These are phyloP conservation scores for Diplodus puntazzo DNA, from an alignment of 2,797 vertebrate genomes.

Conservation along the genomic window DNA sequence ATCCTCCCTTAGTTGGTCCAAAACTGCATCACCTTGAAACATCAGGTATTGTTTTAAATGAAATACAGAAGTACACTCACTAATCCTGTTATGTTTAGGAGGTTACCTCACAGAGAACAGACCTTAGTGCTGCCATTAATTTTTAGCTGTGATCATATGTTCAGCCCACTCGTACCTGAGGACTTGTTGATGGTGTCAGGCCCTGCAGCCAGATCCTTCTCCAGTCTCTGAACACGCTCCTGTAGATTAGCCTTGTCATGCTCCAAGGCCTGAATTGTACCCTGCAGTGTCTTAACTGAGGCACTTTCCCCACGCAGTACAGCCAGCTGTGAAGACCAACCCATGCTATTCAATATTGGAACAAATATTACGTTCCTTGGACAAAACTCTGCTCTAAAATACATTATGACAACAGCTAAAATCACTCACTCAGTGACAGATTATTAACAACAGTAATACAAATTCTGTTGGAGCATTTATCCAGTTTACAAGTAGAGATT, in stretches of 20 bases:
- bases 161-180: conserved; percentile 82
- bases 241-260: conserved; percentile 91
- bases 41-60: background rate
- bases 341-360: background rate
- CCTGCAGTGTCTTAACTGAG: conserved; percentile 88
- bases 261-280: conserved; percentile 89
- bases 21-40: conserved; percentile 85
- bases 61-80: conserved; percentile 3
- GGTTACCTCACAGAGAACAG: background rate
- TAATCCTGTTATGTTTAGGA: background rate
- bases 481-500: background rate
- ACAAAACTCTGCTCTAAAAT: background rate
- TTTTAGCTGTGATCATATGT: background rate
- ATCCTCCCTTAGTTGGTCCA: conserved; percentile 87
- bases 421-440: background rate
- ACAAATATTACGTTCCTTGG: background rate
- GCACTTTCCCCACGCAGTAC: conserved; percentile 88
- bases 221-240: conserved; percentile 89
- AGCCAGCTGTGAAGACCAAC: conserved; percentile 83
- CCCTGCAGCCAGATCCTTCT: conserved; percentile 87
- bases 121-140: background rate
- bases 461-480: background rate
- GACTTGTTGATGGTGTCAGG: conserved; percentile 75
- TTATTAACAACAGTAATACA: background rate
- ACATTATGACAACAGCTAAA: background rate